Evolutionary conservation across 2,888 invertebrate genomes (phyloP).

Genomic region (Girardia tigrina): DNA sequence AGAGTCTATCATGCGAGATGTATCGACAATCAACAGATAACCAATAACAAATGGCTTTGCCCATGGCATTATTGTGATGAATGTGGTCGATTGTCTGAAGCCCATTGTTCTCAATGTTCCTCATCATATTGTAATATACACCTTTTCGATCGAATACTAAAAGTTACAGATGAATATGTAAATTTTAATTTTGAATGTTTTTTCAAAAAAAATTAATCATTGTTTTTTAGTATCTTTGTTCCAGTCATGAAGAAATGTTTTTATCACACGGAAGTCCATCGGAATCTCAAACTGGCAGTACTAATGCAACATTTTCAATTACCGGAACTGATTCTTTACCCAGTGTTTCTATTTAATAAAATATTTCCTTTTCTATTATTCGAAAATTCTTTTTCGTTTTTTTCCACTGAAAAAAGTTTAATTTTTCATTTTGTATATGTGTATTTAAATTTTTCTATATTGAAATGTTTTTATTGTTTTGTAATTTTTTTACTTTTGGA

Average conservation of each 20-base stretch:
- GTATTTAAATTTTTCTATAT: too few species aligned
- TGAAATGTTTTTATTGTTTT: too few species aligned
- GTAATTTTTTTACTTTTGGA: too few species aligned
- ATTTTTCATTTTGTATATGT: too few species aligned
- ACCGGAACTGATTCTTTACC: neutral
- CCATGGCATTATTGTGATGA: slow-evolving; percentile 55
- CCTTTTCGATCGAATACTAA: neutral
- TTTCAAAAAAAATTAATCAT: neutral
- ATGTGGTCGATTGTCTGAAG: slow-evolving; percentile 51
- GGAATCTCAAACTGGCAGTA: neutral
- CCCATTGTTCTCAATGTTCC: slow-evolving; percentile 53
- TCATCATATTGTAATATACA: slow-evolving; percentile 52
- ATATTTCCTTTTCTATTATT: too few species aligned
- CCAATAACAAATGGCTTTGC: slow-evolving; percentile 54
- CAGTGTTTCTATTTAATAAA: neutral
- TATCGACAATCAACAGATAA: slow-evolving; percentile 50
- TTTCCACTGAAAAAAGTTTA: too few species aligned
- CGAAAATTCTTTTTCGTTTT: too few species aligned
- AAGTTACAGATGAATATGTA: neutral
- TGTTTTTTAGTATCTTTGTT: neutral
- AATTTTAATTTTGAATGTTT: neutral
- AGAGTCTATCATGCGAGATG: slow-evolving; percentile 54
- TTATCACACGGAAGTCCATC: neutral
- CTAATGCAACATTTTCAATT: neutral
- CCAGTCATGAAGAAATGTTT: neutral